phyloP scores from a whole-genome alignment of 2,113 vertebrate genomes.

The Phaetusa simplex region DNA sequence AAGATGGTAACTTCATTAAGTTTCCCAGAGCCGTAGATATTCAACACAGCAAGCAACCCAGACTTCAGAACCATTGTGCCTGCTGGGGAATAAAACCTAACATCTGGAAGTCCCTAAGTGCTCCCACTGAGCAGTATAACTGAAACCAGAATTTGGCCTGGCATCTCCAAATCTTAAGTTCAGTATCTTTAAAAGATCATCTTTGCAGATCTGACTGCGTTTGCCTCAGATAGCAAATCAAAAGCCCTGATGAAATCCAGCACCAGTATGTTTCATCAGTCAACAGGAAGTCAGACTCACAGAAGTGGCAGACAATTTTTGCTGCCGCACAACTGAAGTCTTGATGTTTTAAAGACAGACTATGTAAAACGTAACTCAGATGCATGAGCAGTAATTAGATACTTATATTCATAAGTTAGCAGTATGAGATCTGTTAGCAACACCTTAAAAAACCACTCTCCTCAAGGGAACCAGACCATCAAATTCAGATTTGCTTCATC shows the following conservation, averaged over 20 bases:
- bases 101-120: conserved; percentile 36
- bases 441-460: not conserved
- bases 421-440: not conserved
- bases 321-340: not conserved
- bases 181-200: not conserved
- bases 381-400: not conserved
- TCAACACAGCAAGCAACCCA: not conserved
- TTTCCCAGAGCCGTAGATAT: not conserved
- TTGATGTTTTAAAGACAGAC: not conserved
- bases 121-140: not conserved
- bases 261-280: not conserved
- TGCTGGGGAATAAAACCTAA: not conserved
- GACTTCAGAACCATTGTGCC: not conserved
- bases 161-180: not conserved
- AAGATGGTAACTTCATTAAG: not conserved
- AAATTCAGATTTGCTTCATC: not conserved
- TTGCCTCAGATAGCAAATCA: not conserved
- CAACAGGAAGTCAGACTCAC: conserved; percentile 2
- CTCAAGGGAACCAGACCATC: not conserved
- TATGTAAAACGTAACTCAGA: not conserved
- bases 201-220: not conserved
- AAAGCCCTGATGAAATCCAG: conserved; percentile 12
- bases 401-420: not conserved
- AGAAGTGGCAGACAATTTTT: not conserved
- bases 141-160: conserved; percentile 11